Evolutionary conservation across 2,888 invertebrate genomes (phyloP), one percentile per base, ranked within the genome.

Genomic region (Punctoribates punctum): DNA sequence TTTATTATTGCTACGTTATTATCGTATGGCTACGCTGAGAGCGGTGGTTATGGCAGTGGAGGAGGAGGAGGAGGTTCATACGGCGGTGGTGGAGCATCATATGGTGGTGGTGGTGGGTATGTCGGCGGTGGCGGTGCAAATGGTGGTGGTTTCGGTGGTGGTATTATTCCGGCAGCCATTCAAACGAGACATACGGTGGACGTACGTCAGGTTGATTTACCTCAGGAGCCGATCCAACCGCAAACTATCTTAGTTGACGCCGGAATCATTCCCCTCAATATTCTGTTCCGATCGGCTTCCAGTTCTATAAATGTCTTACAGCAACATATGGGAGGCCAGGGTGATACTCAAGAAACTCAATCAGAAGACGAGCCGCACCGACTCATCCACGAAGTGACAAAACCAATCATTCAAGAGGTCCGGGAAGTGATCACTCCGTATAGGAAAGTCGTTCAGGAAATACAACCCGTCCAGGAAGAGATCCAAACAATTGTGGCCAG

Each of bases 351-450:
- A 20, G 15, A 27, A 13, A 6, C 70, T 23, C 70, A 67, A 9
- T 67, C 70, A 20, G 70, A 67, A 27, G 70, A 65, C 11, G 65
- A 65, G 13, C 65, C 65, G 17, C 65, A 65, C 65, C 2, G 65
- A 65, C 65, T 65, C 20, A 15, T 67, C 27, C 70, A 67, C 13
- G 38, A 67, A 27, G 70, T 67, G 20, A 42, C 42, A 9, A 67
- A 67, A 42, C 70, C 70, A 13, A 67, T 67, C n/a, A 67, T 67
- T 9, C 70, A 67, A 67, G 70, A 67, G 27, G 70, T 67, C 9
- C 27, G 38, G 9, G 75, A 75, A 75, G 38, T 75, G 0, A 75
- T 75, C 38, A 42, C 46, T 29, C 74, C 74, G 8, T 74, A 60
- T 27, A 29, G 74, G 72, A 15, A 25, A 25, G 34, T 34, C 4